Base-by-base conservation (phyloP, 2,888 invertebrate species). In the Sesamia inferens region DNA sequence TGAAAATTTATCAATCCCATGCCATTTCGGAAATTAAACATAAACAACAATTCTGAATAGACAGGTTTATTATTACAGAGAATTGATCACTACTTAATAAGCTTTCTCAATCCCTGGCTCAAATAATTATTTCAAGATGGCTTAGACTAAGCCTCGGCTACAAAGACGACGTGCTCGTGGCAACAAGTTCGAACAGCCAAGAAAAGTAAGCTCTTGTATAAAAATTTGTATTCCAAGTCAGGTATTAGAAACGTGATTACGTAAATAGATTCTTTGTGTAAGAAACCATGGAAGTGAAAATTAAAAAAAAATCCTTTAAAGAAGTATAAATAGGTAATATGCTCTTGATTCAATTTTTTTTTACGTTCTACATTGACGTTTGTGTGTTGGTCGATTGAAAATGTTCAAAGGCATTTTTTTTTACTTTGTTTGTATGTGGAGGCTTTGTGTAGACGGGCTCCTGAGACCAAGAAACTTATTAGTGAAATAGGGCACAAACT, bases 121-220 rank as follows among this genome's bases (percentile, higher is more conserved):
- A 58, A 70, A 68, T 62, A 66, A 59, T 68, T 68, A 82, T 65
- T 71, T 55, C 57, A 70, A 82, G 78, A 82, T 65, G 78, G 78
- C 68, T 62, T 16, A 22, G 11, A 8, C 54, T 13, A 31, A 61
- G 42, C 24, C 31, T 10, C 31, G 13, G 22, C 44, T 39, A 81
- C 62, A 68, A 58, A 14, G 24, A 19, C 47, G n/a, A n/a, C 1
- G 14, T 19, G 24, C 16, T 31, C n/a, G 44, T 61, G 44, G 55
- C 72, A 66, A 62, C 54, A 44, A 76, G n/a, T 31, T 54, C 24
- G 51, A 47, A 54, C 54, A 59, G 24, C 0, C 6, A 22, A 24
- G 16, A 6, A 51, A 10, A 39, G 14, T 61, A 48, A 39, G 19
- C 8, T 24, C 5, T 58, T 71, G n/a, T 58, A 8, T 14, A 39